Evolutionary conservation across 2,113 vertebrate genomes (phyloP), one percentile per base, ranked within the genome.

Genomic region (Tenrec ecaudatus): DNA sequence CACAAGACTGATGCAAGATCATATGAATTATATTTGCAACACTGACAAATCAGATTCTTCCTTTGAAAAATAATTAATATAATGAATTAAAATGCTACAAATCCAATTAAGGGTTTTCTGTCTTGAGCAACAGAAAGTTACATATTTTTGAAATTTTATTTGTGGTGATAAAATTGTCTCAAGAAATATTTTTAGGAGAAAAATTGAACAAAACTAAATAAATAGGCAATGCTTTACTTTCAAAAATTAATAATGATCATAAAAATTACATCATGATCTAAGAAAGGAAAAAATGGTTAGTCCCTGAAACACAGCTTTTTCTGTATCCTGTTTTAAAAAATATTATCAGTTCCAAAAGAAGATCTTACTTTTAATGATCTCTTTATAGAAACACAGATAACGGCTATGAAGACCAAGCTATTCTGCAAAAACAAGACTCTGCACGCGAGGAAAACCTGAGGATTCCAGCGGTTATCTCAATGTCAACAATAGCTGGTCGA

Each of bases 111-210:
- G 73, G 62, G 31, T 60, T 85, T 84, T 91, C 73, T 87, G 23
- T 68, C 90, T 81, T 57, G 38, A 94, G 82, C 66, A 95, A 53
- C 75, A 25, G 75, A 62, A 94, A 82, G 38, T 22, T 89, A 92
- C 29, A 27, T 66, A 86, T 73, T 91, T 83, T 23, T 6, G 79
- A 86, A 89, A 60, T 22, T 77, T 82, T 82, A 91, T 82, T 79
- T 36, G 38, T 78, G 84, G 12, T 47, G 73, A 81, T 23, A 82
- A 88, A 77, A 36, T n/a, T 6, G 43, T 29, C 62, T 76, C 25
- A 62, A 94, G 64, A 12, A 88, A 71, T 38, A 64, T 76, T 66
- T 53, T 82, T 57, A 92, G 75, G 84, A 79, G 75, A 86, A 89
- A 96, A 90, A 36, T 38, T 10, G 62, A 91, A 80, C 1, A 71